A percentile compares a stretch with the other conserved stretches of the same genome.
phyloP scores from a whole-genome alignment of 2,797 vertebrate species.

The Notolabrus celidotus region DNA sequence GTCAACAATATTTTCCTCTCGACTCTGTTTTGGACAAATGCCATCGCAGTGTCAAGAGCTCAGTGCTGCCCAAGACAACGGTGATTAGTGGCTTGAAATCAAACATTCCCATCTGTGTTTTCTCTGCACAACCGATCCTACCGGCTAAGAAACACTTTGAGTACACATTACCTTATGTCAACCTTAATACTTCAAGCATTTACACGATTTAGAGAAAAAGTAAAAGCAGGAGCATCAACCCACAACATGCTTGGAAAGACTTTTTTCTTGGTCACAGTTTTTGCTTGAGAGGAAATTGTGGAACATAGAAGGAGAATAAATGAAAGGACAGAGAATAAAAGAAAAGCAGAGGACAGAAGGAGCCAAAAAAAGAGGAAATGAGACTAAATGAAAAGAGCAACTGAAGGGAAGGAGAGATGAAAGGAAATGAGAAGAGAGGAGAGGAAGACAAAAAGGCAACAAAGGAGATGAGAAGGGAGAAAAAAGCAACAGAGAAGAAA shows the following conservation, averaged over 20 bases:
- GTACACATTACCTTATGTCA: constrained; percentile 9
- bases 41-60: constrained; percentile 38
- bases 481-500: constrained; percentile 21
- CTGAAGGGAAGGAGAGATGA: constrained; percentile 41
- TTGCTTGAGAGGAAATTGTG: constrained; percentile 36
- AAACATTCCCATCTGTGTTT: constrained; percentile 40
- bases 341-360: constrained; percentile 40
- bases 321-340: constrained; percentile 25
- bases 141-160: constrained; percentile 17
- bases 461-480: constrained; percentile 10
- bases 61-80: constrained; percentile 34
- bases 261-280: constrained; percentile 4
- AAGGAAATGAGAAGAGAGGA: constrained; percentile 49
- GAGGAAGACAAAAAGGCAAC: constrained; percentile 26
- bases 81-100: constrained; percentile 57
- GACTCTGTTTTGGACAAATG: constrained; percentile 8
- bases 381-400: constrained; percentile 44
- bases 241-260: background rate
- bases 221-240: background rate
- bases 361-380: constrained; percentile 46
- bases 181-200: constrained; percentile 15
- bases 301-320: constrained; percentile 27
- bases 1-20: constrained; percentile 36
- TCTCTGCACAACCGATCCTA: constrained; percentile 1
- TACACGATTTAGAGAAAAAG: constrained; percentile 12